Conservation (phyloP, 1,140 invertebrate genomes). For the Brachionus koreanus region DNA sequence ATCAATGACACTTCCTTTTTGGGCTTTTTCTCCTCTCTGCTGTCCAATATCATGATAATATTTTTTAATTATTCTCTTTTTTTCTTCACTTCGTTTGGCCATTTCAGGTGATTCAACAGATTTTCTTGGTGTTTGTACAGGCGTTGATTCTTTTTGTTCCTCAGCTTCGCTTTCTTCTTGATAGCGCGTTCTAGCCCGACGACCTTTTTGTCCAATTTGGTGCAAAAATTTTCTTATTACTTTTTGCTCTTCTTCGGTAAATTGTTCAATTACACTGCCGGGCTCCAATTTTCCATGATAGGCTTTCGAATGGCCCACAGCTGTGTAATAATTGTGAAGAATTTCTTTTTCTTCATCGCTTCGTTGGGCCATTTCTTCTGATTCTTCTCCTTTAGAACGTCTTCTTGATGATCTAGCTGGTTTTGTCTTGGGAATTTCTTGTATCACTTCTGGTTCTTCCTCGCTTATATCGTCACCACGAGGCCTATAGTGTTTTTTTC, state of each 20-base stretch:
- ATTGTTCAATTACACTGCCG: not conserved
- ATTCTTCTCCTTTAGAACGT: not conserved
- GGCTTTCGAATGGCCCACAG: not conserved
- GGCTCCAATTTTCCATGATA: not conserved
- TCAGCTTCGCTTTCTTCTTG: not conserved
- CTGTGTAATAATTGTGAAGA: not conserved
- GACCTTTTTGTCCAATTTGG: not conserved
- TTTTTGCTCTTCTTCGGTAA: not conserved
- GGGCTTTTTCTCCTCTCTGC: not conserved
- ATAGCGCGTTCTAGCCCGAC: not conserved
- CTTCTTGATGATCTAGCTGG: not conserved
- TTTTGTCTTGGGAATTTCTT: not conserved
- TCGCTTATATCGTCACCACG: not conserved
- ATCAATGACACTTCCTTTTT: not conserved
- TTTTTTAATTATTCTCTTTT: not conserved
- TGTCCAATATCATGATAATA: slow-evolving; percentile 20
- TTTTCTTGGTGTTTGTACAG: not conserved
- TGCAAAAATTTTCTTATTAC: not conserved
- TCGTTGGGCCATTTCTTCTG: not conserved
- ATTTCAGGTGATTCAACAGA: not conserved
- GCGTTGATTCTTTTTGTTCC: not conserved
- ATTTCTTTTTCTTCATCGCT: not conserved
- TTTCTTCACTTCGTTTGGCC: not conserved
- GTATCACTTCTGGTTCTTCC: not conserved
- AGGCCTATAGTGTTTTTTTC: not conserved